Evolutionary conservation across 1,140 invertebrate genomes (phyloP).

Genomic region (Paralvinella palmiformis): DNA sequence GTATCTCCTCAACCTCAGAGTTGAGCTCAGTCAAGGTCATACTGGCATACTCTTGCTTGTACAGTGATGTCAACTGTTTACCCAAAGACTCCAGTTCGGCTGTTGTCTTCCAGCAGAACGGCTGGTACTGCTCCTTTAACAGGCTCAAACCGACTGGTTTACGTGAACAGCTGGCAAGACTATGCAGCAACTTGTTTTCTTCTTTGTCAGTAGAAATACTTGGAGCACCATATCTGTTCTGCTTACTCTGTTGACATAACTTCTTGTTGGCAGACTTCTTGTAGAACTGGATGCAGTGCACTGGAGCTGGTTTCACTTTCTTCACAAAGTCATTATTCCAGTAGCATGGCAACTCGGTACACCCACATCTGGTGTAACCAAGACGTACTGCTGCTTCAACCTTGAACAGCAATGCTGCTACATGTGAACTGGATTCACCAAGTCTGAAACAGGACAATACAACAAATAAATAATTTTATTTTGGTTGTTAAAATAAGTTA

Average conservation of each 20-base stretch:
- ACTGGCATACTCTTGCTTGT: conserved; percentile 1
- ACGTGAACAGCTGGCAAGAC: not conserved
- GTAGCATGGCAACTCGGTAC: conserved; percentile 17
- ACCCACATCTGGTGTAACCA: conserved; percentile 12
- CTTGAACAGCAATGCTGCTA: conserved; percentile 20
- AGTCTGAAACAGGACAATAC: conserved; percentile 18
- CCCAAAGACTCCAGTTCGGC: not conserved
- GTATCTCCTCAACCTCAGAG: not conserved
- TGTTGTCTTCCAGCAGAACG: conserved; percentile 3
- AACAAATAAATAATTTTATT: conserved; percentile 6
- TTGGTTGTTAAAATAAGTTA: not conserved
- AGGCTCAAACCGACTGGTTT: not conserved
- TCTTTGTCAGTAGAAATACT: not conserved
- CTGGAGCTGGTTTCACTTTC: conserved; percentile 17
- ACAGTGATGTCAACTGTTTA: not conserved
- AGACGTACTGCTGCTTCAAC: conserved; percentile 21
- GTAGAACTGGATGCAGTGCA: conserved; percentile 16
- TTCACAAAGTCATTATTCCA: conserved; percentile 22
- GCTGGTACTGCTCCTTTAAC: not conserved
- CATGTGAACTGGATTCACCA: conserved; percentile 22
- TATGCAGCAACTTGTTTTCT: not conserved
- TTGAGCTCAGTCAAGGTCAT: not conserved
- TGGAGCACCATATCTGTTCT: not conserved
- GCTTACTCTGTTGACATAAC: not conserved
- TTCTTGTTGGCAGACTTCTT: conserved; percentile 3